A percentile compares a stretch with the other conserved stretches of the same genome.
Evolutionary conservation across 37 sponge, comb jelly and placozoan genomes (phyloP).

Genomic region (Chondrilla cf. caribensis): DNA sequence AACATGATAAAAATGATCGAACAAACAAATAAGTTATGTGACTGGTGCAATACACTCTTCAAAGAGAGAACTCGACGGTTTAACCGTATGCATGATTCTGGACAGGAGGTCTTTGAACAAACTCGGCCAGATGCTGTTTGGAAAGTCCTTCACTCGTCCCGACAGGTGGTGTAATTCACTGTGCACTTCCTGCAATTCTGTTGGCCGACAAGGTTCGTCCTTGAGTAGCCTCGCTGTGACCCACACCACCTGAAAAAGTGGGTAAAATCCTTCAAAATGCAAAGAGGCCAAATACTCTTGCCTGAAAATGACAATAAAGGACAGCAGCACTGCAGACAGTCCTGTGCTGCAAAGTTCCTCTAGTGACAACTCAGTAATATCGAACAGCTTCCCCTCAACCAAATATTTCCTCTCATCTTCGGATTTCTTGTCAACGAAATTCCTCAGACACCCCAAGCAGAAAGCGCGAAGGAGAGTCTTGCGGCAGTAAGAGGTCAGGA

Average conservation of each 20-base stretch:
- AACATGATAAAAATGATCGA: too few relatives aligned
- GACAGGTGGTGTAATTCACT: not conserved
- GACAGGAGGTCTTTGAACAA: slow-evolving; percentile 10
- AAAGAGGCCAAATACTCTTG: not conserved
- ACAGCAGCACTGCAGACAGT: not conserved
- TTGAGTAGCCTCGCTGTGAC: not conserved
- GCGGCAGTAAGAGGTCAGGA: not conserved
- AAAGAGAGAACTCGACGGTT: not conserved
- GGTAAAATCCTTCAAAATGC: slow-evolving; percentile 10
- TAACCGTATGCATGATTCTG: slow-evolving; percentile 7
- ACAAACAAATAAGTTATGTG: too few relatives aligned
- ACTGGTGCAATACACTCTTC: too few relatives aligned
- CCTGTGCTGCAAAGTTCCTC: not conserved
- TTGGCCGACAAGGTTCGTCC: not conserved
- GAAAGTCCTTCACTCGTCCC: not conserved
- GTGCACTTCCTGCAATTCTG: not conserved
- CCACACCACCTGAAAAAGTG: not conserved
- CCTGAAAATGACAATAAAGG: not conserved
- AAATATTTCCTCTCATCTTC: not conserved
- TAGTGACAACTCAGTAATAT: not conserved
- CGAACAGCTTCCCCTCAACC: not conserved
- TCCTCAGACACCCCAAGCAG: not conserved
- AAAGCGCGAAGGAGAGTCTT: not conserved
- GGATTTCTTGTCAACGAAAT: not conserved
- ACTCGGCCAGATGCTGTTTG: not conserved